Evolutionary conservation across 2,888 invertebrate genomes (phyloP).

Genomic region (Altica lythri): DNA sequence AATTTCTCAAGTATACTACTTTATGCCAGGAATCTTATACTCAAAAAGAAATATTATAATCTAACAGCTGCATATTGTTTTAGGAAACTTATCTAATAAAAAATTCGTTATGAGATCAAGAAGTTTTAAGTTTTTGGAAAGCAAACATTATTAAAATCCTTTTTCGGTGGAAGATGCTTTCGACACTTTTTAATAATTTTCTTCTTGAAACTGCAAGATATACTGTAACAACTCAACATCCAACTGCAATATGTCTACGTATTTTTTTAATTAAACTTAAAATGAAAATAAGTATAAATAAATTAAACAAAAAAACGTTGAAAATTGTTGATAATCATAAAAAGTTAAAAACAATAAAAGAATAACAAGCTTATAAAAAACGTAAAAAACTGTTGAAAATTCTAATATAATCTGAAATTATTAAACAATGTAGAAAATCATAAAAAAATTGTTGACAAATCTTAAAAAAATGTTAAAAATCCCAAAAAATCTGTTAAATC

Average conservation of each 20-base stretch:
- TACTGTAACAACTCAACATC: conserved; percentile 14
- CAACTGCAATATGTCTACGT: conserved; percentile 12
- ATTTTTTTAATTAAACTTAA: conserved; percentile 21
- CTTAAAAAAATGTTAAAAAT: too few species aligned
- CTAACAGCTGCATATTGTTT: conserved; percentile 37
- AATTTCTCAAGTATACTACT: conserved; percentile 27
- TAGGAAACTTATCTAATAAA: conserved; percentile 38
- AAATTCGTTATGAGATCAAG: conserved; percentile 38
- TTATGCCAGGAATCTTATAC: conserved; percentile 23
- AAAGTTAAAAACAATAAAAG: too few species aligned
- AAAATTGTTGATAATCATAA: too few species aligned
- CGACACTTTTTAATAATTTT: conserved; percentile 38
- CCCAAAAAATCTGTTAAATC: too few species aligned
- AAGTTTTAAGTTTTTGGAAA: conserved; percentile 30
- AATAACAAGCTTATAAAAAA: too few species aligned
- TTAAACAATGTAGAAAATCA: too few species aligned
- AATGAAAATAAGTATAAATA: conserved; percentile 10
- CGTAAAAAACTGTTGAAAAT: too few species aligned
- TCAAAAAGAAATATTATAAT: conserved; percentile 29
- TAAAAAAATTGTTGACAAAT: too few species aligned
- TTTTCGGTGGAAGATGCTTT: conserved; percentile 28
- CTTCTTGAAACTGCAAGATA: conserved; percentile 30
- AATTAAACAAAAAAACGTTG: conserved; percentile 8
- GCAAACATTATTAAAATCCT: conserved; percentile 38
- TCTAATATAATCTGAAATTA: too few species aligned